These are phyloP conservation scores for Emydoidea blandingii DNA, from an alignment of 2,797 vertebrate genomes.

Conservation along the genomic window DNA sequence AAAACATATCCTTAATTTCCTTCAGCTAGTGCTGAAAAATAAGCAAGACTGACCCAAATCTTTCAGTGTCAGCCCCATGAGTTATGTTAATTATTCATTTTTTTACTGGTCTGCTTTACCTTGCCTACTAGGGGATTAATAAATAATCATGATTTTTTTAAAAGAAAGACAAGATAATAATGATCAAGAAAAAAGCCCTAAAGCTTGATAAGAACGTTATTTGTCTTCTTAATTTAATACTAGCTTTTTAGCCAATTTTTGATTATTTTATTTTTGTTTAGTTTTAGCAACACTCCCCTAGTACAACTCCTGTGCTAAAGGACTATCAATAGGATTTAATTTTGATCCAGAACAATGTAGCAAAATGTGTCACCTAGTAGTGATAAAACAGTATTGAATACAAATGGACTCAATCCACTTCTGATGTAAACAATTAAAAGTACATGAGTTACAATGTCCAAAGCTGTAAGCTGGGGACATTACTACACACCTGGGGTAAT, in stretches of 20 bases:
- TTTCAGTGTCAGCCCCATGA: background rate
- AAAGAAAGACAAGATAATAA: slow-evolving; percentile 63
- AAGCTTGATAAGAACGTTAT: background rate
- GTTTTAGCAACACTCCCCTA: slow-evolving; percentile 67
- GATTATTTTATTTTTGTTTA: slow-evolving; percentile 68
- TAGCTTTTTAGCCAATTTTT: slow-evolving; percentile 67
- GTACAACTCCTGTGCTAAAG: slow-evolving; percentile 76
- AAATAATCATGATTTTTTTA: slow-evolving; percentile 61
- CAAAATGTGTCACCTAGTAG: slow-evolving; percentile 77
- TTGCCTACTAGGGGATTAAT: slow-evolving; percentile 50
- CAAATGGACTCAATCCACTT: slow-evolving; percentile 78
- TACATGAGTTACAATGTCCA: slow-evolving; percentile 76
- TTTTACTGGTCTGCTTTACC: background rate
- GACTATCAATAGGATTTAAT: slow-evolving; percentile 78
- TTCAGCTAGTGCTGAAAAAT: slow-evolving; percentile 51
- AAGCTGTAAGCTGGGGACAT: slow-evolving; percentile 75
- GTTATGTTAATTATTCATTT: slow-evolving; percentile 31
- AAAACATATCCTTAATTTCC: slow-evolving; percentile 51
- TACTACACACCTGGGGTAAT: slow-evolving; percentile 77
- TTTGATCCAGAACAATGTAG: slow-evolving; percentile 80
- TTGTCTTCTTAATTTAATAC: slow-evolving; percentile 62
- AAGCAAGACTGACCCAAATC: background rate
- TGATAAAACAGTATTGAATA: slow-evolving; percentile 75
- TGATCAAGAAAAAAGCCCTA: slow-evolving; percentile 42
- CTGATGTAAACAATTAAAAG: slow-evolving; percentile 81